Evolutionary conservation across 2,888 invertebrate species (phyloP), one percentile per base, ranked within the genome.

Genomic region (Rotaria sp.): DNA sequence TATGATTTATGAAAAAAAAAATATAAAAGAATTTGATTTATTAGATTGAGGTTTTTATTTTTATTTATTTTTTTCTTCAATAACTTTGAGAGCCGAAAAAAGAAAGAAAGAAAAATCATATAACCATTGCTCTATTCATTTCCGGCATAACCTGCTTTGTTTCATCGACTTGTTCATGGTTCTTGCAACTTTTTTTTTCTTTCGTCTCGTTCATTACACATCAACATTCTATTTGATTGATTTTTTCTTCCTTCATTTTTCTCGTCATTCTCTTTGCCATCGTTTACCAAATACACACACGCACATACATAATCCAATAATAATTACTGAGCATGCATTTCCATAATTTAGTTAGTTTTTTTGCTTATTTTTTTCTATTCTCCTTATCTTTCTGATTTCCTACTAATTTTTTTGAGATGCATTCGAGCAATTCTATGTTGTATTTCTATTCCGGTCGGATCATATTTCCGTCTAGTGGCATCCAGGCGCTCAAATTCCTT

Each of bases 101-200:
- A 90, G 88, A n/a, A n/a, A n/a, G 90, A 92, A 88, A 85, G 93
- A 93, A 87, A 92, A 93, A 74, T 26, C 35, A 67, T n/a, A n/a
- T 5, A 45, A 41, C 21, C 21, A 35, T 80, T 80, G 3, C 21
- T 80, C 26, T 41, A 45, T 80, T 80, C n/a, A 41, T 41, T 80
- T 80, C 21, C 30, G 35, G 15, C 35, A 38, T 67, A 67, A 67
- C 67, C 35, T 67, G 67, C 8, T 35, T 67, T 67, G 21, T 38
- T 67, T 67, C 67, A 67, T 67, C 4, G 67, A 13, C 8, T 35
- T 67, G 8, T 67, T 35, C 67, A 35, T 67, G 57, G 11, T 30
- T 59, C 4, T 30, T 59, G 15, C 57, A n/a, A 59, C 7, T 2
- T 55, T 55, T 24, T 26, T 30, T 59, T 18, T 35, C 35, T n/a